Percentiles rank a stretch among this genome's conserved stretches.
Evolutionary conservation across 1,140 invertebrate genomes (phyloP).

Genomic region (Drosophila varians): DNA sequence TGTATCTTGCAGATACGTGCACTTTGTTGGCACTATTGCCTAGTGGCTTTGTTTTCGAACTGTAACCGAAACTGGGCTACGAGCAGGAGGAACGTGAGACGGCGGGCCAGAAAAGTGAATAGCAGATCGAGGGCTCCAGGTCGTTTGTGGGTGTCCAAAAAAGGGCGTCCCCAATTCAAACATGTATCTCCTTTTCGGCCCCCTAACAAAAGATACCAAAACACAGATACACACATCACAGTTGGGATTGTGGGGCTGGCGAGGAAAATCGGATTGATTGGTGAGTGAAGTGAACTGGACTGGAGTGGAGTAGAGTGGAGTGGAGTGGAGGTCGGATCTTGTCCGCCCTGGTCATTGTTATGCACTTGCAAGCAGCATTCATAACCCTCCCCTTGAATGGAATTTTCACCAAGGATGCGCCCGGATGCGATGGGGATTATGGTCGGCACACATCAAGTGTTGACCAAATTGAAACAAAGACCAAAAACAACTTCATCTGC

Average conservation of each 20-base stretch:
- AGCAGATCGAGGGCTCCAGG: slow-evolving; percentile 44
- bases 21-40: slow-evolving; percentile 53
- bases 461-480: slow-evolving; percentile 44
- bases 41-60: slow-evolving; percentile 61
- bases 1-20: slow-evolving; percentile 73
- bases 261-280: slow-evolving; percentile 53
- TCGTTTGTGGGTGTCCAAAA: slow-evolving; percentile 45
- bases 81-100: slow-evolving; percentile 39
- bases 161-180: slow-evolving; percentile 47
- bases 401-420: slow-evolving; percentile 30
- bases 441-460: slow-evolving; percentile 25
- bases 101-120: slow-evolving; percentile 34
- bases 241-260: slow-evolving; percentile 11
- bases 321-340: slow-evolving; percentile 11
- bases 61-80: slow-evolving; percentile 50
- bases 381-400: slow-evolving; percentile 30
- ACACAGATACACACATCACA: slow-evolving; percentile 3
- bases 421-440: slow-evolving; percentile 17
- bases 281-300: slow-evolving; percentile 23
- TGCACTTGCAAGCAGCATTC: slow-evolving; percentile 52
- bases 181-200: slow-evolving; percentile 19
- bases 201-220: slow-evolving; percentile 19
- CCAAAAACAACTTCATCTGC: not conserved
- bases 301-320: slow-evolving; percentile 24
- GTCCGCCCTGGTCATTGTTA: slow-evolving; percentile 13